Base-by-base conservation (phyloP, 2,113 vertebrate genomes). In the Cariama cristata region DNA sequence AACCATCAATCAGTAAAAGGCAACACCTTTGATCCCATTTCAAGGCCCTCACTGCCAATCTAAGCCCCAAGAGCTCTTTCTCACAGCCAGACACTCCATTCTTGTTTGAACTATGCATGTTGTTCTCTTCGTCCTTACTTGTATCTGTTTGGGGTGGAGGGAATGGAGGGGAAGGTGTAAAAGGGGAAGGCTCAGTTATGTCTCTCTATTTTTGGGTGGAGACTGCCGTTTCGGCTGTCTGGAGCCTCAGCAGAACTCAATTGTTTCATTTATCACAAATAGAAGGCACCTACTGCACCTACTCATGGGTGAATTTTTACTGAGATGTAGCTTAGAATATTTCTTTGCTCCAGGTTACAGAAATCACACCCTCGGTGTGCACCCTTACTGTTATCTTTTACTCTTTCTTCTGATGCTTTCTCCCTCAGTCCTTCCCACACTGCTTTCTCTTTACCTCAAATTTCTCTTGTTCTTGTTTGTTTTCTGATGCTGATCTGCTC, bases 281-380 rank as follows among this genome's bases (percentile, higher is more conserved):
- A 40, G 47, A 92, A 53, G 83, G 62, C 79, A 90, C 81, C 44
- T 32, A 58, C 74, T 88, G 92, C 93, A 93, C 88, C 82, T 88
- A 93, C 92, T 82, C 85, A 56, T 45, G 90, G 92, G 80, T 81
- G 73, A 77, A 42, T 63, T 92, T 72, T 79, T 72, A 67, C 64
- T 8, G 49, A 79, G 69, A 24, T 33, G 21, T 11, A 67, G 60
- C 74, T 94, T 58, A 23, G 24, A 42, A 20, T 17, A 23, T 47
- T 72, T 69, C 30, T 67, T 73, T 53, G 42, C 59, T 80, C 14
- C 38, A 14, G n/a, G 50, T 83, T 35, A 19, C 3, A 67, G 76
- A 52, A 75, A 50, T 77, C 28, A 32, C 6, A 30, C 19, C 12
- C 26, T 4, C 27, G 8, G 16, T 2, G 1, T 23, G 52, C 73